These are phyloP conservation scores for Leucopsar rothschildi DNA, from an alignment of 2,113 vertebrate genomes.

Conservation along the genomic window DNA sequence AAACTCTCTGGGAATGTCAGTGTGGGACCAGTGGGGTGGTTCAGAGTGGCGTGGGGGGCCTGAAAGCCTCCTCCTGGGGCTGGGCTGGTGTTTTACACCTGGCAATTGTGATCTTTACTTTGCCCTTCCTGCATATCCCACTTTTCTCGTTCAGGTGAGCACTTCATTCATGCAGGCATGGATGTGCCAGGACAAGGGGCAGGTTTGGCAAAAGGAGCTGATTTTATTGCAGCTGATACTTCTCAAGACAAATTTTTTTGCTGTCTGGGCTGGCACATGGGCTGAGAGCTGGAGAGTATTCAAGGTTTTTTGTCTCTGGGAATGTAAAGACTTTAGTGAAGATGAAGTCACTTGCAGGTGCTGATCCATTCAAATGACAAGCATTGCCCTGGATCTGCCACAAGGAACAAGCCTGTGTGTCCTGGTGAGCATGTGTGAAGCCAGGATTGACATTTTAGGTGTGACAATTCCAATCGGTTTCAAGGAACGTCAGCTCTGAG, in stretches of 20 bases:
- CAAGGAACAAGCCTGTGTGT: neutral
- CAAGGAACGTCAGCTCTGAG: neutral
- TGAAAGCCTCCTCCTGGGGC: neutral
- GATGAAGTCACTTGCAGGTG: neutral
- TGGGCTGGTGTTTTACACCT: neutral
- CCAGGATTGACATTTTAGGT: neutral
- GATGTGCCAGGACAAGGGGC: neutral
- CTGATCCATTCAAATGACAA: neutral
- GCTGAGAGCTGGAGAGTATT: neutral
- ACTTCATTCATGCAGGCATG: rapidly evolving
- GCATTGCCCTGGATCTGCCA: neutral
- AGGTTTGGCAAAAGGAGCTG: neutral
- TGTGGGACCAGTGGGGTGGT: neutral
- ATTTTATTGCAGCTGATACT: neutral
- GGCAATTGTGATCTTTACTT: rapidly evolving
- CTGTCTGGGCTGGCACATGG: neutral
- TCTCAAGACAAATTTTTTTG: neutral
- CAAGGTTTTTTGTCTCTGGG: neutral
- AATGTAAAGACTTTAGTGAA: neutral
- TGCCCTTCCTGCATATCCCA: neutral
- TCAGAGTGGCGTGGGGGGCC: neutral
- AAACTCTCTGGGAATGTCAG: neutral
- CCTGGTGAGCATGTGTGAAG: neutral
- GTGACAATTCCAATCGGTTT: neutral
- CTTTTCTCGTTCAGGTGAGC: neutral